phyloP scores from a whole-genome alignment of 2,113 vertebrate species.

The Chaetops frenatus region DNA sequence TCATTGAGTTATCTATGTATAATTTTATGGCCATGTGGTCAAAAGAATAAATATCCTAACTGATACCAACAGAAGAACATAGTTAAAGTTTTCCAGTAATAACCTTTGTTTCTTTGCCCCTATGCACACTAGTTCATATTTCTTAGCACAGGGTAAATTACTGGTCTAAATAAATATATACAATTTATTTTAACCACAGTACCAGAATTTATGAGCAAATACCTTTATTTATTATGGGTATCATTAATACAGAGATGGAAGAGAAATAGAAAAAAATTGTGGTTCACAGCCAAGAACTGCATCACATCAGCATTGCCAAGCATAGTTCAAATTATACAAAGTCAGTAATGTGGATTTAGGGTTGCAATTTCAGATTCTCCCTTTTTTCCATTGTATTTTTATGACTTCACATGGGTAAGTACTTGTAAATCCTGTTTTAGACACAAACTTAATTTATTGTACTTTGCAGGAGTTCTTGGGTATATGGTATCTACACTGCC shows the following conservation, averaged over 20 bases:
- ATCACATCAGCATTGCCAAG: not conserved
- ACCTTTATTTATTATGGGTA: not conserved
- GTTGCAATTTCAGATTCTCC: not conserved
- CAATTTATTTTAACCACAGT: not conserved
- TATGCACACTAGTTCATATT: not conserved
- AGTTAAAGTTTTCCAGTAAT: not conserved
- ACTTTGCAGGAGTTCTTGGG: not conserved
- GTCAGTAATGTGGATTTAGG: not conserved
- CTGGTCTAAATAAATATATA: not conserved
- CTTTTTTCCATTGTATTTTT: not conserved
- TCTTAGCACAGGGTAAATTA: slow-evolving; percentile 1
- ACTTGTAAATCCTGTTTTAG: not conserved
- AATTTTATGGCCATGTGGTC: not conserved
- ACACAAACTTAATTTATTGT: not conserved
- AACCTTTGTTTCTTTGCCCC: not conserved
- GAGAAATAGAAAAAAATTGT: not conserved
- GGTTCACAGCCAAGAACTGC: not conserved
- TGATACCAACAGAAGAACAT: not conserved
- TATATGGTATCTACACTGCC: not conserved
- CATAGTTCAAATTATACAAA: not conserved
- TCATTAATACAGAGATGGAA: not conserved
- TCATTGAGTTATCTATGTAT: not conserved
- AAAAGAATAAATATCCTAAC: not conserved
- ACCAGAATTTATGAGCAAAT: not conserved
- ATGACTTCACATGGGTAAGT: not conserved